Conservation (phyloP, 2,888 invertebrate genomes). For the Plagodis dolabraria region DNA sequence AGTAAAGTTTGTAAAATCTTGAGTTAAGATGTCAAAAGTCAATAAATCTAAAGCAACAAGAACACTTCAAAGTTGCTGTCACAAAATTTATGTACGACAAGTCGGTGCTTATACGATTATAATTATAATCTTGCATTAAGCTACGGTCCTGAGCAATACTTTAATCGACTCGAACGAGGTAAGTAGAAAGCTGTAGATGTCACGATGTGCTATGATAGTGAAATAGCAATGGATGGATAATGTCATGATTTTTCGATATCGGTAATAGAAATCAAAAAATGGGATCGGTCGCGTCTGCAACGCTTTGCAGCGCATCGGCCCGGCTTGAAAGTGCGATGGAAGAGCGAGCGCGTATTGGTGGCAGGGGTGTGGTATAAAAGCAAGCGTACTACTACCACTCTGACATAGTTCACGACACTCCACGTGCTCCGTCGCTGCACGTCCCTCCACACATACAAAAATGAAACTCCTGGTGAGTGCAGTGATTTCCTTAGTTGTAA, state of each 20-base stretch:
- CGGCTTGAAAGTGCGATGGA: slow-evolving; percentile 79
- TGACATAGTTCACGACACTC: slow-evolving; percentile 78
- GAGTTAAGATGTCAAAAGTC: background rate
- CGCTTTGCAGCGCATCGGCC: slow-evolving; percentile 67
- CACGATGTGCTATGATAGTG: slow-evolving; percentile 26
- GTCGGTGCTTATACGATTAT: slow-evolving; percentile 1
- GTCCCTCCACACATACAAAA: slow-evolving; percentile 61
- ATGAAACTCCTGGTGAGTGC: slow-evolving; percentile 81
- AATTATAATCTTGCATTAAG: background rate
- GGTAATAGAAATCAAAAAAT: slow-evolving; percentile 54
- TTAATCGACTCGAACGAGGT: slow-evolving; percentile 21
- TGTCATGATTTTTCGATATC: slow-evolving; percentile 57
- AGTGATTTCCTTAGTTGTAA: slow-evolving; percentile 44
- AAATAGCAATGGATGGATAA: slow-evolving; percentile 40
- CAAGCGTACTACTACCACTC: slow-evolving; percentile 77
- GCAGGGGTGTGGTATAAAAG: slow-evolving; percentile 85
- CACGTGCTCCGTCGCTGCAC: slow-evolving; percentile 73
- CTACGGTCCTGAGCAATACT: slow-evolving; percentile 11
- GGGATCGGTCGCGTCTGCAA: slow-evolving; percentile 52
- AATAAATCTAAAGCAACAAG: slow-evolving; percentile 18
- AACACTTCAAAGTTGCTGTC: slow-evolving; percentile 19
- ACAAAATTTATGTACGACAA: slow-evolving; percentile 12
- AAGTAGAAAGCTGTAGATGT: slow-evolving; percentile 26
- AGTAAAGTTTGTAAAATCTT: too few species aligned
- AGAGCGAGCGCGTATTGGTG: slow-evolving; percentile 67